Evolutionary conservation across 2,113 vertebrate species (phyloP).

Genomic region (Antechinus flavipes): DNA sequence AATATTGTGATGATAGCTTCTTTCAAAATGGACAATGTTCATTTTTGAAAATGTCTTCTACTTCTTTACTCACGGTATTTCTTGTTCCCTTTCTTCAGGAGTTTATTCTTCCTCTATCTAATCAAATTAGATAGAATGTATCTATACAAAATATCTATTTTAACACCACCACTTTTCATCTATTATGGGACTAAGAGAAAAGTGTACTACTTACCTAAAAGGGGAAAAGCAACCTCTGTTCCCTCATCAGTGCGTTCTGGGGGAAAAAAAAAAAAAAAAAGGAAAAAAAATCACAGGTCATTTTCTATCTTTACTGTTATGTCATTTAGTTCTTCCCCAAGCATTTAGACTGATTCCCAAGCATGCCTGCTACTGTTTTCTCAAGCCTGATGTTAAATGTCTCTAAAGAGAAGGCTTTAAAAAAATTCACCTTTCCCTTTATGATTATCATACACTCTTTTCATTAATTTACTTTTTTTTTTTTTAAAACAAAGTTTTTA

Average conservation of each 20-base stretch:
- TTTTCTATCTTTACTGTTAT: slow-evolving; percentile 61
- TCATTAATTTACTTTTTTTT: neutral
- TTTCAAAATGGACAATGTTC: slow-evolving; percentile 27
- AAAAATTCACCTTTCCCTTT: neutral
- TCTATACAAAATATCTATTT: slow-evolving; percentile 25
- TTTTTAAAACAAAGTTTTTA: slow-evolving; percentile 22
- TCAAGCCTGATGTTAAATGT: slow-evolving; percentile 51
- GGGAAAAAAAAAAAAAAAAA: slow-evolving; percentile 70
- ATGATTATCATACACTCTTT: neutral
- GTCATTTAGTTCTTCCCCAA: slow-evolving; percentile 48
- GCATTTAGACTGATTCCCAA: slow-evolving; percentile 48
- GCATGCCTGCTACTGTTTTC: slow-evolving; percentile 39
- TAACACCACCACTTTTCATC: slow-evolving; percentile 58
- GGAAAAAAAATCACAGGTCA: slow-evolving; percentile 75
- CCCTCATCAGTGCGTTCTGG: slow-evolving; percentile 74
- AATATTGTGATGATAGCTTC: neutral
- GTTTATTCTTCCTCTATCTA: slow-evolving; percentile 61
- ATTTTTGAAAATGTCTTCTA: slow-evolving; percentile 55
- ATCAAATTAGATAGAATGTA: slow-evolving; percentile 49
- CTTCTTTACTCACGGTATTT: slow-evolving; percentile 31
- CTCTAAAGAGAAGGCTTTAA: slow-evolving; percentile 43
- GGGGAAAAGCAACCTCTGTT: slow-evolving; percentile 70
- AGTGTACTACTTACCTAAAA: slow-evolving; percentile 73
- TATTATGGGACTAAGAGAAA: slow-evolving; percentile 66
- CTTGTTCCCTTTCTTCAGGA: slow-evolving; percentile 50